Conservation (phyloP, 2,113 vertebrate species). For the Zapus hudsonius region DNA sequence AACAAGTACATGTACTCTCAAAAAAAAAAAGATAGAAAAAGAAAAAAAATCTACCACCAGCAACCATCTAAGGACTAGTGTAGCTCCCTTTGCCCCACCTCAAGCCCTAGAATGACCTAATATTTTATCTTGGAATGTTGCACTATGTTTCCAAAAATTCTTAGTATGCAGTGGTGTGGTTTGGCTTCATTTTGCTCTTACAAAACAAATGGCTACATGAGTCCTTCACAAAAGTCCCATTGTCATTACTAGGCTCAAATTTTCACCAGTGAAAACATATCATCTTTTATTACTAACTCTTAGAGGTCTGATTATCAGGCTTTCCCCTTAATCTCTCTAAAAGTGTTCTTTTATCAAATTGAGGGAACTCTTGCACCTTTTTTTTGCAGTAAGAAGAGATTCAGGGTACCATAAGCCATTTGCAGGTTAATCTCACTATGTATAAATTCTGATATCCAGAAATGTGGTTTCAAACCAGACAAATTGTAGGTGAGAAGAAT, state of each 20-base stretch:
- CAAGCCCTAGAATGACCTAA: conserved; percentile 76
- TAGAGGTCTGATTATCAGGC: background rate
- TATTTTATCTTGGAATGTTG: conserved; percentile 81
- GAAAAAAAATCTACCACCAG: background rate
- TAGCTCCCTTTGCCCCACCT: conserved; percentile 36
- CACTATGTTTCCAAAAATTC: conserved; percentile 74
- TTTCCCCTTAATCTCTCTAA: conserved; percentile 29
- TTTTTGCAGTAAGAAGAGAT: background rate
- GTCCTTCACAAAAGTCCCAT: conserved; percentile 45
- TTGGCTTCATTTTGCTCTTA: conserved; percentile 71
- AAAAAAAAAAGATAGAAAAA: no score
- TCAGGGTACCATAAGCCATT: background rate
- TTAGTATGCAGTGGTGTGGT: conserved; percentile 65
- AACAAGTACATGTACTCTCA: background rate
- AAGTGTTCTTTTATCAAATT: background rate
- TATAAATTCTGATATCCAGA: background rate
- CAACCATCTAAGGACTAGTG: background rate
- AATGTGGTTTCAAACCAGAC: conserved; percentile 41
- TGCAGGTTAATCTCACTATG: background rate
- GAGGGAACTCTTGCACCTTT: background rate
- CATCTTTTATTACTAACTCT: background rate
- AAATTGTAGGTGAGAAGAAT: background rate
- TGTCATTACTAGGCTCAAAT: conserved; percentile 22
- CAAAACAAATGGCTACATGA: background rate
- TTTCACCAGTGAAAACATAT: conserved; percentile 1